Conservation (phyloP, 2,113 vertebrate genomes). For the Lagopus leucura region DNA sequence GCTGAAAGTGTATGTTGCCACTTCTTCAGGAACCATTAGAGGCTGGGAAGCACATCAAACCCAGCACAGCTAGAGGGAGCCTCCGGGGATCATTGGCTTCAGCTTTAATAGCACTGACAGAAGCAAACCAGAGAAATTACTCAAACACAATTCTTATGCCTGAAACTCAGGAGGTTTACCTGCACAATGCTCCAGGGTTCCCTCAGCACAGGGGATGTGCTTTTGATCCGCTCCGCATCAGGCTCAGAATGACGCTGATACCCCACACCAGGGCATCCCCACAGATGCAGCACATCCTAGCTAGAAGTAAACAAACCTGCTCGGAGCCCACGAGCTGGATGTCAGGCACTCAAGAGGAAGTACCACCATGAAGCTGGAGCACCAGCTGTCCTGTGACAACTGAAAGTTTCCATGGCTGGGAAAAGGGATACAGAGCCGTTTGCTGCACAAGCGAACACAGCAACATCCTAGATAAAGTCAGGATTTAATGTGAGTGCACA, state of each 20-base stretch:
- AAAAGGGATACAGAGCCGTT: background rate
- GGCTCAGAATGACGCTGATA: background rate
- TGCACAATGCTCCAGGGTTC: background rate
- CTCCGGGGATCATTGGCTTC: background rate
- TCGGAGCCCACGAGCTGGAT: background rate
- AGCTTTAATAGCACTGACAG: background rate
- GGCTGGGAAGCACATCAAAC: background rate
- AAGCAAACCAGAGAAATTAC: background rate
- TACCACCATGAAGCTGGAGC: background rate
- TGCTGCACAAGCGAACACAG: background rate
- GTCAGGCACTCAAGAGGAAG: background rate
- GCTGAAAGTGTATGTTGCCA: background rate
- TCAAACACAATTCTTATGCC: background rate
- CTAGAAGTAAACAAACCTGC: background rate
- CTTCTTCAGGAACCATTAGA: background rate
- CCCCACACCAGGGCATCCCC: accelerated
- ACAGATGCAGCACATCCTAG: background rate
- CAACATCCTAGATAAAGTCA: background rate
- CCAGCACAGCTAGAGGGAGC: background rate
- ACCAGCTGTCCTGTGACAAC: background rate
- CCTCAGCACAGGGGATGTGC: background rate
- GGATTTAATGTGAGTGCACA: background rate
- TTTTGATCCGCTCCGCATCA: background rate
- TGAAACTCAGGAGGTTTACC: background rate
- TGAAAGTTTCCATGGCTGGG: background rate